Base-by-base conservation (phyloP, 2,113 vertebrate genomes). In the Cacatua alba region DNA sequence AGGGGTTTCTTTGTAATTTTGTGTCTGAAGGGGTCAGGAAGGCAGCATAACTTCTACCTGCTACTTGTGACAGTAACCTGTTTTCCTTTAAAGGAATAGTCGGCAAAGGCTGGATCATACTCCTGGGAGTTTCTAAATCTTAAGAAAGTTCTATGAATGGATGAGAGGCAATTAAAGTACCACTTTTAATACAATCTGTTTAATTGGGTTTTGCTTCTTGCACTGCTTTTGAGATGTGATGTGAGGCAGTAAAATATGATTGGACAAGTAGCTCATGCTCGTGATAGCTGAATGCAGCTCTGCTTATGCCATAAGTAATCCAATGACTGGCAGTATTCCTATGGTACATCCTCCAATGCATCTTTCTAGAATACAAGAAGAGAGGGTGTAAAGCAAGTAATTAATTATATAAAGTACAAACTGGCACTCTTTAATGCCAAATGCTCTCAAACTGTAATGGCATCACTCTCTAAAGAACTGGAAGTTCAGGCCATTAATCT, bases 151-250 rank as follows among this genome's bases (percentile, higher is more conserved):
- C 41, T 83, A 13, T 59, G 28, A 70, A 88, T 72, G 28, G 41
- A 65, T 78, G 9, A 86, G n/a, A 80, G 24, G 5, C 4, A 80
- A 43, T 79, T 72, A 69, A 93, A 88, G 33, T n/a, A 60, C 4
- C 57, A 35, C 26, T 92, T 92, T 31, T 18, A n/a, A 29, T 64
- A 39, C 24, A 59, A 33, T 44, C 35, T 80, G 24, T 65, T 95
- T 87, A 80, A 88, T 82, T 90, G 94, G 33, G 19, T 79, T 89
- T 78, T 80, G 75, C 26, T 88, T 87, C 52, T 87, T 94, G 43
- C 11, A 13, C 29, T 87, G 77, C 43, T 93, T 91, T 55, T 82
- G 57, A 55, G 67, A 64, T 74, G 13, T 18, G 11, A 83, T 65
- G 11, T 35, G 75, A 76, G 14, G 64, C 51, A 82, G 55, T 68